These are phyloP conservation scores for Apodemia duryi DNA, from an alignment of 2,888 invertebrate species.

Conservation along the genomic window DNA sequence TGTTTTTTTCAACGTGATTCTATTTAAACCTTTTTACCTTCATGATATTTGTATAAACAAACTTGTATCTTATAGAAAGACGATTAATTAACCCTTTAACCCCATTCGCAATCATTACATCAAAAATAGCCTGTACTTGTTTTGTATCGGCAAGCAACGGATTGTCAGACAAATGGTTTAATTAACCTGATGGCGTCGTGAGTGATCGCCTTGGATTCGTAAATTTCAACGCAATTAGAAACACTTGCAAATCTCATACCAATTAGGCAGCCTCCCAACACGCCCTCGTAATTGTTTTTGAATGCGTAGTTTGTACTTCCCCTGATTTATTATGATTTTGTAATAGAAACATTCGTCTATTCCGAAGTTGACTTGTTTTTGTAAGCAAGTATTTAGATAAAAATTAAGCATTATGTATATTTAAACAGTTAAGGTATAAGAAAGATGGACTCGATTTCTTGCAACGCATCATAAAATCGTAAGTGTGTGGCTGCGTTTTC, in stretches of 20 bases:
- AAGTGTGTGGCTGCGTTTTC: too few species aligned
- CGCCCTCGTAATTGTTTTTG: conserved; percentile 76
- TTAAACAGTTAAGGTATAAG: too few species aligned
- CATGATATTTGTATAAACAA: too few species aligned
- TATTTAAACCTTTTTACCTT: too few species aligned
- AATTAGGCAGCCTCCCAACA: conserved; percentile 76
- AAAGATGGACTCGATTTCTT: too few species aligned
- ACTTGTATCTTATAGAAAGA: too few species aligned
- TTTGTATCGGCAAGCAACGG: conserved; percentile 44
- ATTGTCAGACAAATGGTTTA: conserved; percentile 74
- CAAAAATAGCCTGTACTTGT: background rate
- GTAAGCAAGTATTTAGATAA: too few species aligned
- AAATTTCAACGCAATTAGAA: conserved; percentile 75
- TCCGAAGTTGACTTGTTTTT: too few species aligned
- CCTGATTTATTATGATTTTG: conserved; percentile 57
- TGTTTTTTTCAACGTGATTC: too few species aligned
- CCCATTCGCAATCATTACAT: background rate
- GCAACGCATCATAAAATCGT: too few species aligned
- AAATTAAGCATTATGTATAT: too few species aligned
- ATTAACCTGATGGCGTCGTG: conserved; percentile 75
- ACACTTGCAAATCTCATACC: conserved; percentile 78
- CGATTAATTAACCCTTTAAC: background rate
- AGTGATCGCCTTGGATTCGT: conserved; percentile 70
- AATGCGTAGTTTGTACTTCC: conserved; percentile 65
- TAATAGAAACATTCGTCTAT: background rate